Evolutionary conservation across 1,140 invertebrate genomes (phyloP), one percentile per base, ranked within the genome.

Genomic region (Dreissena rostriformis): DNA sequence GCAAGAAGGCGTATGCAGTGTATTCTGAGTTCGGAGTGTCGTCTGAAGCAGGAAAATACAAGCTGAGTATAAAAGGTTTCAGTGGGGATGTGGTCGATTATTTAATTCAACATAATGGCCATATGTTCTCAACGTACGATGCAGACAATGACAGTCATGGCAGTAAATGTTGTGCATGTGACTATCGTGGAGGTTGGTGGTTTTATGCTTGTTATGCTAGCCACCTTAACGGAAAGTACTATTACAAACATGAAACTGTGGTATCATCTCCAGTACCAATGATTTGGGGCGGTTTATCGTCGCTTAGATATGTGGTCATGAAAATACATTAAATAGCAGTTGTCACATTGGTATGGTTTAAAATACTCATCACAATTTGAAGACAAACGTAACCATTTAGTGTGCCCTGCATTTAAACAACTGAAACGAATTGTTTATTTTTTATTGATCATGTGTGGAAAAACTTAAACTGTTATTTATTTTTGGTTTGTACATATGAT

Each of bases 141-240:
- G 22, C 17, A 24, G 73, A 75, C 26, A 75, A 75, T 19, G 52
- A 75, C 63, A 55, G 15, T 15, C 24, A 11, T 26, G 15, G 22
- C 2, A 19, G n/a, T 22, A 15, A 17, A 6, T 61, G 29, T 29
- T 75, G 73, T 49, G 73, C 73, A 19, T 0, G 11, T 29, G 4
- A 17, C 10, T 57, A 75, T 39, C 22, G 19, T n/a, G 73, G 52
- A 22, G 73, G 52, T 24, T 75, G 73, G 73, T 75, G 73, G 73
- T 75, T 28, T 39, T 28, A 22, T 29, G 0, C 1, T 57, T 75
- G 73, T 10, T 49, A 75, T 75, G 10, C 10, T 53, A 12, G 29
- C 0, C 51, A 72, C 52, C 49, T 72, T 6, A 72, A 72, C 26
- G 70, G 70, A 0, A 19, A 52, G 7, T 72, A 72, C 17, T 26